A percentile compares a stretch with the other conserved stretches of the same genome.
Conservation (phyloP, 2,888 invertebrate genomes). For the Galeopsomyia nigrocyanea region DNA sequence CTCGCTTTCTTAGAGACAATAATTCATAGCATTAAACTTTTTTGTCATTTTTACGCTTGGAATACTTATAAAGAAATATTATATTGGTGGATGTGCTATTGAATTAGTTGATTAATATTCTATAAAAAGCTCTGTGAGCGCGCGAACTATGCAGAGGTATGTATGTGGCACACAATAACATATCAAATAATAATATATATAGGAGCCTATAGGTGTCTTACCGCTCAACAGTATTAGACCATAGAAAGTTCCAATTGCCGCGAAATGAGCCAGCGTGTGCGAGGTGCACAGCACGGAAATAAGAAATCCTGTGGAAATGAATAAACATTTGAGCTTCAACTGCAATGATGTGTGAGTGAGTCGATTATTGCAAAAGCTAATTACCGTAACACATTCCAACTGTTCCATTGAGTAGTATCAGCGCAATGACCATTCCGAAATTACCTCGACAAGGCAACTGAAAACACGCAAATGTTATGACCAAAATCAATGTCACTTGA, state of each 20-base stretch:
- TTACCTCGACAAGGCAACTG: constrained; percentile 76
- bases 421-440: constrained; percentile 72
- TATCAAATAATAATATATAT: no score
- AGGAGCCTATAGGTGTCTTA: constrained; percentile 68
- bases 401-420: constrained; percentile 81
- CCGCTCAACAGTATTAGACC: constrained; percentile 90
- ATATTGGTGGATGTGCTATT: background rate
- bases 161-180: no score
- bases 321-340: background rate
- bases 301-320: constrained; percentile 75
- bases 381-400: constrained; percentile 88
- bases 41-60: no score
- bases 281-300: constrained; percentile 85
- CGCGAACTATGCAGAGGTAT: no score
- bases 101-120: no score
- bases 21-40: no score
- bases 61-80: no score
- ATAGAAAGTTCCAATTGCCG: constrained; percentile 90
- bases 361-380: no score
- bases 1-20: no score
- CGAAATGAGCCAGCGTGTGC: constrained; percentile 86
- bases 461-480: constrained; percentile 75
- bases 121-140: no score
- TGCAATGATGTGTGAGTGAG: no score
- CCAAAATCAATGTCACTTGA: constrained; percentile 77